A percentile compares a stretch with the other conserved stretches of the same genome.
Conservation (phyloP, 2,113 vertebrate genomes). For the Pteropus alecto region DNA sequence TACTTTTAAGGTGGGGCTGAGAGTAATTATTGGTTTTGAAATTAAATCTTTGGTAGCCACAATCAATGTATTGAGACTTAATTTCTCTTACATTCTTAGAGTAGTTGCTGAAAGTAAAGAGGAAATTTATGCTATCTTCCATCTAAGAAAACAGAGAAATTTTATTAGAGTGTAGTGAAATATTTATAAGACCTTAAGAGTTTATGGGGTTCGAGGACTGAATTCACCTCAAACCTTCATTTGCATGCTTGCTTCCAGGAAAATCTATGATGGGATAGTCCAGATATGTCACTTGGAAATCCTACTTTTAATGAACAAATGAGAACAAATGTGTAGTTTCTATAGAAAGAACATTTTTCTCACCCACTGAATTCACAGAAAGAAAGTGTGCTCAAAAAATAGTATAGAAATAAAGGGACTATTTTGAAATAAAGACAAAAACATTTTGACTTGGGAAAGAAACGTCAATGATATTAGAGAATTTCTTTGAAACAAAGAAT, state of each 20-base stretch:
- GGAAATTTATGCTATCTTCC: background rate
- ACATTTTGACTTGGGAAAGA: constrained; percentile 53
- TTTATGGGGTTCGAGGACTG: background rate
- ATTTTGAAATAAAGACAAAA: constrained; percentile 49
- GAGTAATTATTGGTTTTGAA: constrained; percentile 54
- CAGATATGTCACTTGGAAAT: constrained; percentile 43
- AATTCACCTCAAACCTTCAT: constrained; percentile 40
- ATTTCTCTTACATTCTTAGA: constrained; percentile 38
- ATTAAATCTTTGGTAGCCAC: constrained; percentile 21
- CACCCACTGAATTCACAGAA: background rate
- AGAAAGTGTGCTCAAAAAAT: constrained; percentile 41
- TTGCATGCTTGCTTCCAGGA: constrained; percentile 35
- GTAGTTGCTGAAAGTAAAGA: constrained; percentile 8
- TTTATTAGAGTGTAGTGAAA: constrained; percentile 42
- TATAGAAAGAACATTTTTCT: constrained; percentile 18
- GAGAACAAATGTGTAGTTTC: constrained; percentile 6
- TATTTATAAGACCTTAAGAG: constrained; percentile 36
- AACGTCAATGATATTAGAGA: background rate
- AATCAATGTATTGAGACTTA: constrained; percentile 11
- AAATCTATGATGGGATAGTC: constrained; percentile 7
- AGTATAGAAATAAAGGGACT: constrained; percentile 30
- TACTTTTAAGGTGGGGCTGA: constrained; percentile 45
- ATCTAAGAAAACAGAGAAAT: background rate
- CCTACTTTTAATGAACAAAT: constrained; percentile 32
- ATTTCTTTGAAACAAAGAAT: constrained; percentile 1